These are phyloP conservation scores for Euclidia mi DNA, from an alignment of 2,888 invertebrate genomes.

Conservation along the genomic window DNA sequence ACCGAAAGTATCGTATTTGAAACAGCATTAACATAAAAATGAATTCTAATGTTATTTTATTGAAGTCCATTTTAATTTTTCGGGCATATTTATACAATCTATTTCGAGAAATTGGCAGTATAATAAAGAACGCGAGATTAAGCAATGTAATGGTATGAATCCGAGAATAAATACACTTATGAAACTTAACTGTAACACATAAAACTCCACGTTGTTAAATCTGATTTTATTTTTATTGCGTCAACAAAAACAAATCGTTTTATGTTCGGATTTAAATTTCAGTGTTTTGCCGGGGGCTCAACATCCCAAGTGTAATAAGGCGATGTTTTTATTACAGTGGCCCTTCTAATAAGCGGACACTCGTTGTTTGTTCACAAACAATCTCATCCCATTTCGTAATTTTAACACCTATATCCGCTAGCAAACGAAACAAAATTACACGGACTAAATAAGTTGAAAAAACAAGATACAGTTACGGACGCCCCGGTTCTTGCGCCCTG, in stretches of 20 bases:
- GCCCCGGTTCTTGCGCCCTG: not conserved
- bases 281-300: slow-evolving; percentile 68
- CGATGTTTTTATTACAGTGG: slow-evolving; percentile 85
- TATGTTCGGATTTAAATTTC: slow-evolving; percentile 84
- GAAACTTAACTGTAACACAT: slow-evolving; percentile 66
- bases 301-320: slow-evolving; percentile 78
- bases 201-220: slow-evolving; percentile 73
- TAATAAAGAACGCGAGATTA: slow-evolving; percentile 20
- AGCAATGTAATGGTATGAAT: slow-evolving; percentile 35
- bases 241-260: slow-evolving; percentile 83
- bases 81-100: not conserved
- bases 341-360: slow-evolving; percentile 86
- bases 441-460: slow-evolving; percentile 65
- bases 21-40: too few species aligned
- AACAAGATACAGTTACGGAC: slow-evolving; percentile 41
- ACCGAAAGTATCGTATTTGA: too few species aligned
- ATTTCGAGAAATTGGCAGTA: slow-evolving; percentile 5
- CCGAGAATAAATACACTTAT: slow-evolving; percentile 55
- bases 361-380: slow-evolving; percentile 84
- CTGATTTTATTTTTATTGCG: slow-evolving; percentile 80
- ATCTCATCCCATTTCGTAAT: slow-evolving; percentile 81
- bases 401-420: slow-evolving; percentile 79
- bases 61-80: too few species aligned
- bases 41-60: too few species aligned
- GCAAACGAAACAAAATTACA: slow-evolving; percentile 73